A percentile compares a stretch with the other conserved stretches of the same genome.
Evolutionary conservation across 92 coral and sea anemone genomes (phyloP).

Genomic region (Bergia puertoricense): DNA sequence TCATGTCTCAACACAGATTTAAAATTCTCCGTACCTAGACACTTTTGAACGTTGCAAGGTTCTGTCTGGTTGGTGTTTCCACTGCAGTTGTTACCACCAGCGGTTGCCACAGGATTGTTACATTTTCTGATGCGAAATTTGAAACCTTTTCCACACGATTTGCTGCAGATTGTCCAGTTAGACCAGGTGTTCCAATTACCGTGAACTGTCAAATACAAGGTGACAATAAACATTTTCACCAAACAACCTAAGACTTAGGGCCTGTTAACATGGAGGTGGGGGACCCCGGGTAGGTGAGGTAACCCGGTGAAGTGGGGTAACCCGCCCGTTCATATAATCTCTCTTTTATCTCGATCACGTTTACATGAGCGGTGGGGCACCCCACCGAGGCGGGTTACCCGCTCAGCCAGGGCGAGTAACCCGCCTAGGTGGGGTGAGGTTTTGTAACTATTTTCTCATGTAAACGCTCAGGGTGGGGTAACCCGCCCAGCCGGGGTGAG

Average conservation of each 20-base stretch:
- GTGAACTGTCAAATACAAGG: neutral
- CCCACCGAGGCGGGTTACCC: no score
- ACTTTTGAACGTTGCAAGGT: neutral
- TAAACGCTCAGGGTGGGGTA: no score
- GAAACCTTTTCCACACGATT: neutral
- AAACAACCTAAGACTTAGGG: neutral
- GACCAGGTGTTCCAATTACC: neutral
- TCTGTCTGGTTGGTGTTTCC: neutral
- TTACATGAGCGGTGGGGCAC: no score
- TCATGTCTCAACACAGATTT: neutral
- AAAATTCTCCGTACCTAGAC: neutral
- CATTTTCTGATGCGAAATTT: neutral
- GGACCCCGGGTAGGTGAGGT: no score
- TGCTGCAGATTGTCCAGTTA: neutral
- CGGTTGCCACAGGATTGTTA: neutral
- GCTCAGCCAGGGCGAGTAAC: no score
- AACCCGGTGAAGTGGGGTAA: neutral
- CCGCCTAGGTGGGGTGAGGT: no score
- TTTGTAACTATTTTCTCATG: no score
- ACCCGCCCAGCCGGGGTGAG: no score
- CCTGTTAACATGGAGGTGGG: no score
- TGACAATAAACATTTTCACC: no score
- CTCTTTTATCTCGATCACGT: neutral
- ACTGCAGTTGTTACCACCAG: neutral
- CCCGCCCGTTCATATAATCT: neutral